Percentiles rank a stretch among this genome's conserved stretches.
phyloP scores from a whole-genome alignment of 2,797 vertebrate genomes.

The Trematocara caparti region DNA sequence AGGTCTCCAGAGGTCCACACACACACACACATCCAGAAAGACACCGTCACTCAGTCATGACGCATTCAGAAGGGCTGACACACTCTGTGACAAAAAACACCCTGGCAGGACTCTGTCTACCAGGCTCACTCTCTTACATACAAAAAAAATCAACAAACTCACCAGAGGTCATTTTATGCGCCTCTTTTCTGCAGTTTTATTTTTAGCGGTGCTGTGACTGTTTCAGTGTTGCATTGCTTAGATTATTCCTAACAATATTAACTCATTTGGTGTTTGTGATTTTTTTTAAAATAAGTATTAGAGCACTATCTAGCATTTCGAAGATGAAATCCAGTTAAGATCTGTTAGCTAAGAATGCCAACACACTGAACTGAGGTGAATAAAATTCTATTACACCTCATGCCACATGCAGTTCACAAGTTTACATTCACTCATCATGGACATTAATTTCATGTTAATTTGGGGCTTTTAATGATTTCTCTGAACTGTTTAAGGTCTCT shows the following conservation, averaged over 20 bases:
- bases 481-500: neutral
- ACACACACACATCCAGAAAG: conserved; percentile 24
- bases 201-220: neutral
- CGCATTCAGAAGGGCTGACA: conserved; percentile 35
- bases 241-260: neutral
- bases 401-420: neutral
- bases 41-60: conserved; percentile 40
- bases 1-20: conserved; percentile 31
- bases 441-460: neutral
- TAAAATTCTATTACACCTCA: neutral
- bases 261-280: neutral
- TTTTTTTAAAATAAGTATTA: neutral
- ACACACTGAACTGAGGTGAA: neutral
- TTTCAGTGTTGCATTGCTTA: neutral
- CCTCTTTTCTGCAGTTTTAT: neutral
- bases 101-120: conserved; percentile 3
- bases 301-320: neutral
- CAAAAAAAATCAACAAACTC: neutral
- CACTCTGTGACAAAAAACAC: conserved; percentile 26
- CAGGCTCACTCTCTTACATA: neutral
- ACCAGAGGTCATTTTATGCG: conserved; percentile 20
- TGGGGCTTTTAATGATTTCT: neutral
- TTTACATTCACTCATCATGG: neutral
- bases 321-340: neutral
- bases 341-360: neutral